Evolutionary conservation across 2,113 vertebrate genomes (phyloP), one percentile per base, ranked within the genome.

Genomic region (Otus sunia): DNA sequence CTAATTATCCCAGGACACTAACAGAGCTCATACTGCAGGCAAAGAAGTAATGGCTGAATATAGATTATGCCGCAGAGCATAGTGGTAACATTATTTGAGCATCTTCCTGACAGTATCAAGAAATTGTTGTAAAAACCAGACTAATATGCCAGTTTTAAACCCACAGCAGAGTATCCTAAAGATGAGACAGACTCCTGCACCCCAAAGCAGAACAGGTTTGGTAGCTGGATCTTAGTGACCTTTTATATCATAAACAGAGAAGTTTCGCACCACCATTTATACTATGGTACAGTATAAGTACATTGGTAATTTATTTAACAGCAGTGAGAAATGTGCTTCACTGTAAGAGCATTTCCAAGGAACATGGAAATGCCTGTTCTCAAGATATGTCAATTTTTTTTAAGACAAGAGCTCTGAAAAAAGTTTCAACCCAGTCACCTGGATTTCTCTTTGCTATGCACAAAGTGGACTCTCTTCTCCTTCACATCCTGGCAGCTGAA

Each of bases 401-500:
- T 23, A 73, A 79, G 64, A 52, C 21, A n/a, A 79, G 36, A 84
- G 43, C 50, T 67, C 16, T 27, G 82, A 6, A 27, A 49, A 26
- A 78, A n/a, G n/a, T 34, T 2, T 17, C 30, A 15, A 4, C 6
- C 43, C 1, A 37, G 95, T 98, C 90, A 99, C 99, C 99, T 99
- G 97, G 98, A 90, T 84, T 98, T 98, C 43, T 98, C 98, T 34
- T 71, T 95, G 84, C 97, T 86, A 88, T 99, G 99, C 67, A 95
- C 90, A 58, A 99, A 99, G 32, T 92, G 98, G 15, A 99, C 97
- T 26, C 94, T 98, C 20, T 98, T 97, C 36, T 94, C 95, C 22
- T 74, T 95, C 74, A 99, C 94, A 43, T 99, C 98, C 5, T 86
- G 53, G 97, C 98, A 98, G 34, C 98, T 98, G 96, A 99, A 99